A percentile compares a stretch with the other conserved stretches of the same genome.
phyloP scores from a whole-genome alignment of 2,113 vertebrate genomes.

The Megaceryle torquata region DNA sequence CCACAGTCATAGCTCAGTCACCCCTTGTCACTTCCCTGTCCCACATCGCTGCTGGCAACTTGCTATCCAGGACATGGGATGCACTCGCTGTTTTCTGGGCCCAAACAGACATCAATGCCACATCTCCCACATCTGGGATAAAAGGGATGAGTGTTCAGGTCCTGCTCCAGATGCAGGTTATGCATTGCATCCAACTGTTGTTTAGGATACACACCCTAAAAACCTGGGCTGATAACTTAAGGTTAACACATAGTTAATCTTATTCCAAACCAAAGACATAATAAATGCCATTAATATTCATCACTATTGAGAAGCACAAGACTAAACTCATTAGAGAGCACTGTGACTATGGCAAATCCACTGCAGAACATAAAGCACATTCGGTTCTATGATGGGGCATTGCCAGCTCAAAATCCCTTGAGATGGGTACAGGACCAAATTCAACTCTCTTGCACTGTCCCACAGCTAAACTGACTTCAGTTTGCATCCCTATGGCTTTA shows the following conservation, averaged over 20 bases:
- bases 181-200: background rate
- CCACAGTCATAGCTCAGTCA: background rate
- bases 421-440: background rate
- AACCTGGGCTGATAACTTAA: background rate
- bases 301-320: background rate
- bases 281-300: background rate
- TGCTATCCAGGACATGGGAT: rapidly evolving
- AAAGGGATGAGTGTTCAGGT: background rate
- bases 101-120: background rate
- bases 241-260: background rate
- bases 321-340: background rate
- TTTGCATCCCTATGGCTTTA: background rate
- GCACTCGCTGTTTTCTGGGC: rapidly evolving
- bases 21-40: rapidly evolving
- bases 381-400: background rate
- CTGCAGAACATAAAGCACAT: background rate
- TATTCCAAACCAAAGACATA: background rate
- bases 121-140: background rate
- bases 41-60: rapidly evolving
- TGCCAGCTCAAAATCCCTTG: background rate
- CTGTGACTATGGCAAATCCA: rapidly evolving
- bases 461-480: background rate
- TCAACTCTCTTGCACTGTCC: background rate
- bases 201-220: background rate
- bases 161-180: background rate